phyloP scores from a whole-genome alignment of 1,140 invertebrate genomes.

The Eriosoma lanigerum region DNA sequence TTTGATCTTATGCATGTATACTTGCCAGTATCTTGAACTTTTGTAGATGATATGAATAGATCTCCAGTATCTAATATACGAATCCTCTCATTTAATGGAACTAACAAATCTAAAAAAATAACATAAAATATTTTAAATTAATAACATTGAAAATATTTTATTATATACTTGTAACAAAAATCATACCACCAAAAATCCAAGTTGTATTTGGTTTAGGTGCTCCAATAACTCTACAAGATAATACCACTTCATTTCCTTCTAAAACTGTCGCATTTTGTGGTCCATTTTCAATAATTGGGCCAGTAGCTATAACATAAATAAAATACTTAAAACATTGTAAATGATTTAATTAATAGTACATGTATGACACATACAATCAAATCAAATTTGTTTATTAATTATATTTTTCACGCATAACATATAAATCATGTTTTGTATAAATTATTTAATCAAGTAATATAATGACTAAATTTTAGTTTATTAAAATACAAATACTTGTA shows the following conservation, averaged over 20 bases:
- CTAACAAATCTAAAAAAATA: slow-evolving; percentile 52
- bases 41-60: slow-evolving; percentile 82
- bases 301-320: slow-evolving; percentile 68
- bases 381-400: no score
- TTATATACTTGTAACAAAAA: neutral
- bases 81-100: slow-evolving; percentile 22
- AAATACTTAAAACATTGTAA: slow-evolving; percentile 15
- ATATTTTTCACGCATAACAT: no score
- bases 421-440: neutral
- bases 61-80: slow-evolving; percentile 73
- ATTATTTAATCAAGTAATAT: no score
- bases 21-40: slow-evolving; percentile 77
- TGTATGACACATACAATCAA: no score
- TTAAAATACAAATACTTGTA: neutral
- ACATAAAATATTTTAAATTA: slow-evolving; percentile 11
- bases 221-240: slow-evolving; percentile 82
- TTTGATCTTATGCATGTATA: slow-evolving; percentile 88
- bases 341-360: no score
- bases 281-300: slow-evolving; percentile 76
- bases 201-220: slow-evolving; percentile 87
- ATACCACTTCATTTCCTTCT: slow-evolving; percentile 87
- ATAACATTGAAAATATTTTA: neutral
- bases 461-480: neutral
- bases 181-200: slow-evolving; percentile 86
- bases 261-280: slow-evolving; percentile 86